These are phyloP conservation scores for Turnix velox DNA, from an alignment of 2,113 vertebrate genomes.

Conservation along the genomic window DNA sequence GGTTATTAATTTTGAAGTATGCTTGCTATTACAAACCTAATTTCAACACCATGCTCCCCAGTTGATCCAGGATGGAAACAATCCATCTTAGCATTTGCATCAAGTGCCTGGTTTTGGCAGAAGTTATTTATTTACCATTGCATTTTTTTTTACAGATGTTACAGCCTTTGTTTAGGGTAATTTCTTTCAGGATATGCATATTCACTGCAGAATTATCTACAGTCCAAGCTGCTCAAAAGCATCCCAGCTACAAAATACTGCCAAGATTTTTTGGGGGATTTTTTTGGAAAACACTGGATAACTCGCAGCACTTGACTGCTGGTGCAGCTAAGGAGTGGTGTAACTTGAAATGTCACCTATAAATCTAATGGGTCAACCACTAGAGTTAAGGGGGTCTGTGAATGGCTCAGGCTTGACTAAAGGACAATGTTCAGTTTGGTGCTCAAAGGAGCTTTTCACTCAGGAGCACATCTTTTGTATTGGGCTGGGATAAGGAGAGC, in stretches of 20 bases:
- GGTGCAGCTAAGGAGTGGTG: not conserved
- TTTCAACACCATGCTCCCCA: not conserved
- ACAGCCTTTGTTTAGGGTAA: conserved; percentile 16
- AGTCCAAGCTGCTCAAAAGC: not conserved
- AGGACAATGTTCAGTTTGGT: not conserved
- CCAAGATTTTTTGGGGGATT: not conserved
- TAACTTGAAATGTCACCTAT: not conserved
- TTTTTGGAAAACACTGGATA: not conserved
- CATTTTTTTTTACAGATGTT: not conserved
- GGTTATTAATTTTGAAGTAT: not conserved
- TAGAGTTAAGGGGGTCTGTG: not conserved
- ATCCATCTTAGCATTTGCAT: not conserved
- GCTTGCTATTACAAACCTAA: conserved; percentile 3
- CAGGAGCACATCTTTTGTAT: not conserved
- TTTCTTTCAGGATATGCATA: not conserved
- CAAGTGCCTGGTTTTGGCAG: conserved; percentile 32
- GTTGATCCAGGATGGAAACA: conserved; percentile 27
- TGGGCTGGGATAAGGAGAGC: not conserved
- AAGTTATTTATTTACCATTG: conserved; percentile 41
- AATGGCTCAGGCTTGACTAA: not conserved
- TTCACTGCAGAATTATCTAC: not conserved
- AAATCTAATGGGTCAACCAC: not conserved
- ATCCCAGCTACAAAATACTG: not conserved
- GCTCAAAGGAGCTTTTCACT: not conserved
- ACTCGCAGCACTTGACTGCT: not conserved